phyloP scores from a whole-genome alignment of 2,888 invertebrate genomes.

The Dicranocentrus wangi region DNA sequence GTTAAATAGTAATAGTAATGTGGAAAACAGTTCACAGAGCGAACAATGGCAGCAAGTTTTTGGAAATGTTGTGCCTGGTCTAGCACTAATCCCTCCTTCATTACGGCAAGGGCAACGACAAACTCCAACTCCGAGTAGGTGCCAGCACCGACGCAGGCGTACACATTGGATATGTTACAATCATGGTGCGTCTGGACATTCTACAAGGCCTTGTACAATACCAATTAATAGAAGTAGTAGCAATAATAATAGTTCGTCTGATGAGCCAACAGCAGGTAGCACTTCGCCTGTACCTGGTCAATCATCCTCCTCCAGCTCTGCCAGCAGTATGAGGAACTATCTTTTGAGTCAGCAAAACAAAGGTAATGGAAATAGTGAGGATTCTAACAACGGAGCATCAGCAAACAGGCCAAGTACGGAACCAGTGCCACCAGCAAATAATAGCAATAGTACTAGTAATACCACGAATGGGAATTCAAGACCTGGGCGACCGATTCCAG shows the following conservation, averaged over 20 bases:
- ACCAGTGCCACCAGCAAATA: not conserved
- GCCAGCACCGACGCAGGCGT: slow-evolving; percentile 44
- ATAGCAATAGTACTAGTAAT: not conserved
- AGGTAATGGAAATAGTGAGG: slow-evolving; percentile 9
- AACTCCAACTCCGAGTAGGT: slow-evolving; percentile 10
- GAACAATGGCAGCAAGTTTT: slow-evolving; percentile 68
- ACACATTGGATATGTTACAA: slow-evolving; percentile 55
- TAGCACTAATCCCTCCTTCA: slow-evolving; percentile 65
- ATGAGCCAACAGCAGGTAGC: not conserved
- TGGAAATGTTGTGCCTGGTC: slow-evolving; percentile 58
- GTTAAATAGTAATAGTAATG: slow-evolving; percentile 19
- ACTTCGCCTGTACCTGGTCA: not conserved
- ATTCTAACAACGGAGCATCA: slow-evolving; percentile 3
- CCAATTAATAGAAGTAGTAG: slow-evolving; percentile 15
- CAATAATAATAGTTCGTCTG: not conserved
- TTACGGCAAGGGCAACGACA: slow-evolving; percentile 65
- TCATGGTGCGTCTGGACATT: slow-evolving; percentile 15
- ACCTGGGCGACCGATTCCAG: not conserved
- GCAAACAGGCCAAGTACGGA: not conserved
- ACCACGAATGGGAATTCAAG: not conserved
- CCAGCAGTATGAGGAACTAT: not conserved
- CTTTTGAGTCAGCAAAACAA: not conserved
- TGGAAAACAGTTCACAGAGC: slow-evolving; percentile 2
- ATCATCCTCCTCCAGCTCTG: not conserved
- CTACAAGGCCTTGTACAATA: slow-evolving; percentile 27